These are phyloP conservation scores for Neodiprion pinetum DNA, from an alignment of 1,140 invertebrate species.

Conservation along the genomic window DNA sequence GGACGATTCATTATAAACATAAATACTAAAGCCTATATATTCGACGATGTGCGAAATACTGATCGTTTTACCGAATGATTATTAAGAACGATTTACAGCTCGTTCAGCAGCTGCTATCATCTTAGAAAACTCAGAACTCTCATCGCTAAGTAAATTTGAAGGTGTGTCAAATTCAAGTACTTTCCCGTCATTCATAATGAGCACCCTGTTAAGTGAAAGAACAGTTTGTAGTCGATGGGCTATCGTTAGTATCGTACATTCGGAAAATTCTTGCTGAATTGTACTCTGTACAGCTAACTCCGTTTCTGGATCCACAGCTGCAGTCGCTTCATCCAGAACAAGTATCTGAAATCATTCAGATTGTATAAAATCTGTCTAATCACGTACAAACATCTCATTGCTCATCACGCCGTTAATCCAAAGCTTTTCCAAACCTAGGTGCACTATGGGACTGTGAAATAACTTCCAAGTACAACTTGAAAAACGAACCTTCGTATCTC, in stretches of 20 bases:
- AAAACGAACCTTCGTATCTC: slow-evolving; percentile 62
- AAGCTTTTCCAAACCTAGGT: too few species aligned
- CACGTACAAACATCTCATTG: too few species aligned
- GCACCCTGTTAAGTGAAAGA: slow-evolving; percentile 65
- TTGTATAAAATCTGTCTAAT: slow-evolving; percentile 13
- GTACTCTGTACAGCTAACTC: slow-evolving; percentile 55
- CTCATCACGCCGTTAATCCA: too few species aligned
- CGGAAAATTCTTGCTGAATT: slow-evolving; percentile 54
- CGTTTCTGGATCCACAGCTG: slow-evolving; percentile 66
- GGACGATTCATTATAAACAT: neutral
- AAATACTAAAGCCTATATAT: neutral
- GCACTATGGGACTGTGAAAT: too few species aligned
- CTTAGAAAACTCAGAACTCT: slow-evolving; percentile 64
- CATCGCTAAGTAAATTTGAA: slow-evolving; percentile 57
- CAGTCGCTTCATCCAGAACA: slow-evolving; percentile 74
- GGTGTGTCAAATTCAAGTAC: slow-evolving; percentile 68
- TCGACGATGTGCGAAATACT: neutral
- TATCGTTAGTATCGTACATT: slow-evolving; percentile 69
- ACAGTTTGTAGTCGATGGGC: slow-evolving; percentile 69
- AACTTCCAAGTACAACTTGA: too few species aligned
- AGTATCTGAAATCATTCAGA: slow-evolving; percentile 58
- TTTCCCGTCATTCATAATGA: slow-evolving; percentile 68
- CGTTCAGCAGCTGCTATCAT: slow-evolving; percentile 60
- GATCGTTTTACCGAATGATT: neutral
- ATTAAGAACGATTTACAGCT: slow-evolving; percentile 16